These are phyloP conservation scores for Mormyrus proboscirostris DNA, from an alignment of 2,797 vertebrate species.

Conservation along the genomic window DNA sequence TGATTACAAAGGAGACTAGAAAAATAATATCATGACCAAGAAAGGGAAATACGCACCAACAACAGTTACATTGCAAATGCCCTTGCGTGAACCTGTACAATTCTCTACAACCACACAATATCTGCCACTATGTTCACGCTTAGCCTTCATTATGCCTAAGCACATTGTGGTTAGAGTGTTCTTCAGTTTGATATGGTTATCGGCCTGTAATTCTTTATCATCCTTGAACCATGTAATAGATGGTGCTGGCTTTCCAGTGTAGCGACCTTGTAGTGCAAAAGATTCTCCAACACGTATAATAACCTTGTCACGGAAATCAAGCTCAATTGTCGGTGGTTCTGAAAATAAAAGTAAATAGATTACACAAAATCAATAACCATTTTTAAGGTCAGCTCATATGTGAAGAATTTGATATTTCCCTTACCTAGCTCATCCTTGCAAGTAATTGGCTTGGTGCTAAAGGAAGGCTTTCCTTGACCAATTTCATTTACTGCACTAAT, in stretches of 20 bases:
- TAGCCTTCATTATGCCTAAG: slow-evolving; percentile 77
- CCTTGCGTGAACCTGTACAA: slow-evolving; percentile 87
- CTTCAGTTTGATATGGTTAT: slow-evolving; percentile 76
- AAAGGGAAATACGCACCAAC: slow-evolving; percentile 69
- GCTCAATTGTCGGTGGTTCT: slow-evolving; percentile 91
- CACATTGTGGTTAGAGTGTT: slow-evolving; percentile 80
- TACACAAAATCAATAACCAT: not conserved
- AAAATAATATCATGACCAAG: not conserved
- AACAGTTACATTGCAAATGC: slow-evolving; percentile 80
- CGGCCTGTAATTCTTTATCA: slow-evolving; percentile 74
- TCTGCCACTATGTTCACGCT: slow-evolving; percentile 84
- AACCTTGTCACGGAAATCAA: slow-evolving; percentile 93
- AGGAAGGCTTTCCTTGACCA: slow-evolving; percentile 89
- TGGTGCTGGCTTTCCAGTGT: slow-evolving; percentile 87
- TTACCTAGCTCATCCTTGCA: slow-evolving; percentile 92
- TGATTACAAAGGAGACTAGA: not conserved
- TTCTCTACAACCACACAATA: slow-evolving; percentile 90
- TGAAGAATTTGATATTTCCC: slow-evolving; percentile 27
- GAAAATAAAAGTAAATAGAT: slow-evolving; percentile 31
- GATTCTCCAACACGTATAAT: slow-evolving; percentile 85
- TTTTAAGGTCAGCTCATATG: not conserved
- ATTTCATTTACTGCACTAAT: slow-evolving; percentile 90
- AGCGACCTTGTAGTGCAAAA: slow-evolving; percentile 81
- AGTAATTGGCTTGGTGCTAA: slow-evolving; percentile 89
- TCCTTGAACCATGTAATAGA: slow-evolving; percentile 85